Base-by-base conservation (phyloP, 2,888 invertebrate genomes). In the Pogonocherus hispidulus region DNA sequence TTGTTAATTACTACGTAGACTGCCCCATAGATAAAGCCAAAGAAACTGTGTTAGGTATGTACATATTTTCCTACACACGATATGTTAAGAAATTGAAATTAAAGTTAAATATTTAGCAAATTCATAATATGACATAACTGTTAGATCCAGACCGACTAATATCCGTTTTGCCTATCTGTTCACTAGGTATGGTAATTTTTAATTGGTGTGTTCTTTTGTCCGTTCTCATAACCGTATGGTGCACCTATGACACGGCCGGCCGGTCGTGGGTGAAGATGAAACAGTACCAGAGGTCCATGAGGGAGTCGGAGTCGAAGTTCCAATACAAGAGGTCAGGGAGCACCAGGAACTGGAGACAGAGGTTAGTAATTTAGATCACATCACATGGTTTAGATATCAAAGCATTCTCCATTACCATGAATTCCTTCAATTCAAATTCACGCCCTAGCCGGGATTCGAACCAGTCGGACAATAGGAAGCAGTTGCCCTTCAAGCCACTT, bases 231-330 rank as follows among this genome's bases (percentile, higher is more conserved):
- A 93, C 93, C 3, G 91, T 93, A 35, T 95, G 94, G 94, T 95
- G 95, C 85, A 93, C 93, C 1, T 95, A 93, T 85, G 95, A 95
- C 86, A 89, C 93, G 0, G 95, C 94, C n/a, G 95, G 95, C 14
- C 87, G 94, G 59, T 94, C 94, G 54, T 95, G 95, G 95, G 94
- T 95, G 22, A 94, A 95, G 86, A 94, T 95, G 93, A 94, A 94
- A 84, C 90, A 93, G 79, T 95, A 93, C 84, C 94, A 95, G 84
- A 89, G 93, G 70, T 94, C 93, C 73, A 91, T 94, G 90, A 89
- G 91, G 75, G 92, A 93, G 81, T 90, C 91, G 19, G 92, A 93
- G 82, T 91, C 91, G n/a, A 89, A 92, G 75, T 90, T 91, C 78
- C 92, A 92, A 81, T 92, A 93, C 82, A 91, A 91, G 80, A 87